Evolutionary conservation across 1,140 invertebrate genomes (phyloP).

Genomic region (Drosophila jambulina): DNA sequence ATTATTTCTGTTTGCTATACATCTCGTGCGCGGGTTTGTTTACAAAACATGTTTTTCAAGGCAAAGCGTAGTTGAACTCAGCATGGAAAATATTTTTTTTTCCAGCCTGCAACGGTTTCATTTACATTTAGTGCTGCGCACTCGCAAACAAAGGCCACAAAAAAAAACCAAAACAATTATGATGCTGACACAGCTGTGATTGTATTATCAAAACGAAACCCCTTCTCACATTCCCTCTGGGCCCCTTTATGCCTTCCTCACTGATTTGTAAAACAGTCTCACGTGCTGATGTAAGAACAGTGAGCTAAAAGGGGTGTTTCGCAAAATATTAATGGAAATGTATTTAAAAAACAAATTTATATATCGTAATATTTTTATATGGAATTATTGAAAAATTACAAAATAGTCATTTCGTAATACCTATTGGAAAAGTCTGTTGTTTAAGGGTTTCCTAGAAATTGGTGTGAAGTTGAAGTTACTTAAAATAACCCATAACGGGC

Average conservation of each 20-base stretch:
- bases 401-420: no score
- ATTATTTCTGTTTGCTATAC: constrained; percentile 1
- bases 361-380: background rate
- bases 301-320: background rate
- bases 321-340: background rate
- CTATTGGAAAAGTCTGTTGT: no score
- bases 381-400: background rate
- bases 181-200: constrained; percentile 35
- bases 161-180: constrained; percentile 8
- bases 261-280: constrained; percentile 23
- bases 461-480: background rate
- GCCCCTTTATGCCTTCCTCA: background rate
- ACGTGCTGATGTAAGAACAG: constrained; percentile 41
- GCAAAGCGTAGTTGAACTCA: constrained; percentile 58
- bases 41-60: constrained; percentile 51
- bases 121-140: constrained; percentile 49
- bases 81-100: constrained; percentile 35
- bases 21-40: constrained; percentile 19
- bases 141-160: constrained; percentile 3
- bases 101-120: background rate
- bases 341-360: no score
- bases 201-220: constrained; percentile 35
- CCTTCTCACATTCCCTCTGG: background rate
- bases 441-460: no score
- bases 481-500: background rate